phyloP scores from a whole-genome alignment of 2,888 invertebrate species.

The Hedya salicella region DNA sequence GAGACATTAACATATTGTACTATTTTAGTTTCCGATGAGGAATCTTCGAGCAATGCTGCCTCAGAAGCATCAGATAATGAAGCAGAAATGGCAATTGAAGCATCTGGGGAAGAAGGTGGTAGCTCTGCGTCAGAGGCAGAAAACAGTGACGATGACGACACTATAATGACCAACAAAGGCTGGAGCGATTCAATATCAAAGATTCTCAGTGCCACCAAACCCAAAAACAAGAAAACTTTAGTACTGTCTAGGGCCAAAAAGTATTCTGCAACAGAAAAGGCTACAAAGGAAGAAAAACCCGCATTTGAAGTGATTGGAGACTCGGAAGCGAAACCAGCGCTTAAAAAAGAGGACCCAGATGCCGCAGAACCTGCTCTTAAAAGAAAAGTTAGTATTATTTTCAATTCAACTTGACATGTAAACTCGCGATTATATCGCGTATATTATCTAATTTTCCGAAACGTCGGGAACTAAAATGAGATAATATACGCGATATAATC shows the following conservation, averaged over 20 bases:
- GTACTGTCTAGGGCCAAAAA: conserved; percentile 93
- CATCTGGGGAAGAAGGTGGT: conserved; percentile 54
- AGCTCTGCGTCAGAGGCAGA: conserved; percentile 49
- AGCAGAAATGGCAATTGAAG: conserved; percentile 51
- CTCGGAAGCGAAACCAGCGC: conserved; percentile 60
- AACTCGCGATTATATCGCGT: no score
- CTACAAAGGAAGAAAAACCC: conserved; percentile 74
- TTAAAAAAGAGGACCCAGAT: conserved; percentile 45
- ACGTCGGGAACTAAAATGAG: no score
- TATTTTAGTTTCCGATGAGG: conserved; percentile 63
- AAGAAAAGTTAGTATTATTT: conserved; percentile 63
- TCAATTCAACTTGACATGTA: no score
- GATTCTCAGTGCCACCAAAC: conserved; percentile 90
- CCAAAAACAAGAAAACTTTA: conserved; percentile 89
- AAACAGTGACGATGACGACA: conserved; percentile 51
- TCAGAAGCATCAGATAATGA: conserved; percentile 63
- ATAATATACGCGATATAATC: no score
- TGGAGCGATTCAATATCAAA: conserved; percentile 94
- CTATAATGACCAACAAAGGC: conserved; percentile 85
- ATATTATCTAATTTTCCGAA: no score
- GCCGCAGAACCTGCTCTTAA: conserved; percentile 61
- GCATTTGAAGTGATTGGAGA: conserved; percentile 89
- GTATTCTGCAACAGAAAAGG: conserved; percentile 81
- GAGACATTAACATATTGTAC: conserved; percentile 6
- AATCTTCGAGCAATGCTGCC: conserved; percentile 63